Percentiles rank a stretch among this genome's conserved stretches.
Conservation (phyloP, 2,113 vertebrate genomes). For the Felis catus region F.catus_Fca126_mat1.0 CM031424.1:77644501-77645000, state of each 20-base stretch:
- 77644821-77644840: too few species aligned
- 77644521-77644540: not conserved
- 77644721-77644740: not conserved
- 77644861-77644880: too few species aligned
- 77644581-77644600: not conserved
- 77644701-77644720: not conserved
- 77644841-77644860: too few species aligned
- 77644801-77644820: not conserved
- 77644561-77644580: not conserved
- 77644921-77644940: too few species aligned
- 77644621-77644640: not conserved
- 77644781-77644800: not conserved
- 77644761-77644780: not conserved
- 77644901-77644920: too few species aligned
- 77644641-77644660: not conserved
- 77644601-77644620: not conserved
- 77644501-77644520: not conserved
- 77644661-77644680: not conserved
- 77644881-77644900: too few species aligned
- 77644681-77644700: not conserved
- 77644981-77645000: too few species aligned
- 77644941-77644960: too few species aligned
- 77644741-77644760: not conserved
- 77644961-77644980: too few species aligned
- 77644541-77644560: not conserved